These are phyloP conservation scores for Noctua janthe DNA, from an alignment of 2,888 invertebrate species.

Conservation along the genomic window DNA sequence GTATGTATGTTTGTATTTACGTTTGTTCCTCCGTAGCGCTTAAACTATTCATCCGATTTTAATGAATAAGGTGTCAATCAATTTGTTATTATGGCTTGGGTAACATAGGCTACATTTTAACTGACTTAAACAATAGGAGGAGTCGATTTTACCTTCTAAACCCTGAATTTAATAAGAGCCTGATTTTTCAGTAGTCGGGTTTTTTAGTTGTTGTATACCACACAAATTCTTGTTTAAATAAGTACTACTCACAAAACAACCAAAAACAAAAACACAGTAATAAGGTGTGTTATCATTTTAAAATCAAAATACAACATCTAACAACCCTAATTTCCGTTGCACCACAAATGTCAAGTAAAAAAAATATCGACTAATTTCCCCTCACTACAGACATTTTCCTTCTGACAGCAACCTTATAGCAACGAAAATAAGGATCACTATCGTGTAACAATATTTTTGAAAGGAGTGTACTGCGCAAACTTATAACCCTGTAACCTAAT, in stretches of 20 bases:
- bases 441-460: neutral
- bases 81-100: too few relatives aligned
- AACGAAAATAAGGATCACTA: neutral
- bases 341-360: conserved; percentile 41
- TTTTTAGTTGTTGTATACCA: too few relatives aligned
- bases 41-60: too few relatives aligned
- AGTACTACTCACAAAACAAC: neutral
- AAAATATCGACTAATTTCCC: conserved; percentile 44
- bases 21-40: too few relatives aligned
- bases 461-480: conserved; percentile 48
- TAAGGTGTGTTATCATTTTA: neutral
- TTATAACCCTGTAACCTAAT: conserved; percentile 57
- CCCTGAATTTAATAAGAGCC: too few relatives aligned
- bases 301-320: neutral
- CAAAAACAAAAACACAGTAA: neutral
- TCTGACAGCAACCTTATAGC: neutral
- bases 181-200: too few relatives aligned
- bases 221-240: neutral
- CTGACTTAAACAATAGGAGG: too few relatives aligned
- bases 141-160: too few relatives aligned
- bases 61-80: too few relatives aligned
- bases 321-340: conserved; percentile 53
- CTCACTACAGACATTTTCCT: conserved; percentile 12
- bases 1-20: too few relatives aligned
- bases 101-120: too few relatives aligned